phyloP scores from a whole-genome alignment of 2,797 vertebrate genomes.

The Synaphobranchus kaupii region DNA sequence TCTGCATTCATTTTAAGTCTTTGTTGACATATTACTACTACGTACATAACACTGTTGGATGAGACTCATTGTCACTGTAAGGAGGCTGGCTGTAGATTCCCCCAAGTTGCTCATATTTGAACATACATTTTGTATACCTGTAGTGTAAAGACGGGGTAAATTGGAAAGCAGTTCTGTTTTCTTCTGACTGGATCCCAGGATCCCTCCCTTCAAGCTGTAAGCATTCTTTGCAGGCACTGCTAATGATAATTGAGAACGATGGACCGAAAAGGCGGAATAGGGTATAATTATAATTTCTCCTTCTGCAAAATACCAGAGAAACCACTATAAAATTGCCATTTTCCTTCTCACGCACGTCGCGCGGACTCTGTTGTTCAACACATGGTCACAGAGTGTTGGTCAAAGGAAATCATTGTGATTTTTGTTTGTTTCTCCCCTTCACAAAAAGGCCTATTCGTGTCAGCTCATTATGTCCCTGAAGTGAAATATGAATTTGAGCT shows the following conservation, averaged over 20 bases:
- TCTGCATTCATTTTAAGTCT: not conserved
- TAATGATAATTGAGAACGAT: conserved; percentile 51
- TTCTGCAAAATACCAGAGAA: conserved; percentile 60
- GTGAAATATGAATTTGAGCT: conserved; percentile 53
- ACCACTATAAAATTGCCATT: conserved; percentile 71
- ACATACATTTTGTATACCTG: conserved; percentile 9
- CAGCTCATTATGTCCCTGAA: conserved; percentile 54
- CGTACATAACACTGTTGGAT: not conserved
- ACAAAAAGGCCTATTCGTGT: conserved; percentile 72
- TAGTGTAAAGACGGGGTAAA: not conserved
- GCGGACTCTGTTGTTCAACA: conserved; percentile 53
- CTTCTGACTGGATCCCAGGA: conserved; percentile 27
- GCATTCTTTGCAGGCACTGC: conserved; percentile 40
- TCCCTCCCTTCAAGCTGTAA: conserved; percentile 27
- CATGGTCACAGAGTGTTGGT: conserved; percentile 51
- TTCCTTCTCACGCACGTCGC: conserved; percentile 63
- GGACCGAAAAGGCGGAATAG: conserved; percentile 46
- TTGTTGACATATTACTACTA: not conserved
- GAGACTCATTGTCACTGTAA: not conserved
- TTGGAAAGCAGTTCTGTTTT: conserved; percentile 13
- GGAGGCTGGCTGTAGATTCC: not conserved
- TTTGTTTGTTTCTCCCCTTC: conserved; percentile 51
- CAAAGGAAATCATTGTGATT: conserved; percentile 69
- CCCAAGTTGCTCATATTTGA: conserved; percentile 1
- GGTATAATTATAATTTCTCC: conserved; percentile 58